Conservation (phyloP, 64 coral and sea anemone species). For the Stichodactyla helianthus region DNA sequence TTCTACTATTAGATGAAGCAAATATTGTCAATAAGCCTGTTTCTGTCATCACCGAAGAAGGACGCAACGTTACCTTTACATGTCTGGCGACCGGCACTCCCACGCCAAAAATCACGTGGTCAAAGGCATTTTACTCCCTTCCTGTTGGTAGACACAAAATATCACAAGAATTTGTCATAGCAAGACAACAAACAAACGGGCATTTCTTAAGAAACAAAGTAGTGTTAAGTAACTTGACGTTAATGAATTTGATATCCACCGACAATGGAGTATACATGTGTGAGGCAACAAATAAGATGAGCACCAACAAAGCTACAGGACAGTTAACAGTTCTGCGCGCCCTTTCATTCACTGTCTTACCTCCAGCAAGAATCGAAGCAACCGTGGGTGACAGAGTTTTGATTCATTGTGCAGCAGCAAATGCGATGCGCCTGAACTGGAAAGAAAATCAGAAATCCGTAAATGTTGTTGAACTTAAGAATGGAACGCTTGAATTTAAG, state of each 20-base stretch:
- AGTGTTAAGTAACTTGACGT: not conserved
- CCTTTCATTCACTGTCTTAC: not conserved
- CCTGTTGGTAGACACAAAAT: not conserved
- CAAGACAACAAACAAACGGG: not conserved
- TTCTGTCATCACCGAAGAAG: slow-evolving; percentile 31
- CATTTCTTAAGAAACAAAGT: not conserved
- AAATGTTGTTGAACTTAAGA: not conserved
- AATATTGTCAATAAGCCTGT: slow-evolving; percentile 2
- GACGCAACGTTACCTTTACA: slow-evolving; percentile 11
- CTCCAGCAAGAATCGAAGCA: not conserved
- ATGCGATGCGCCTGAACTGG: not conserved
- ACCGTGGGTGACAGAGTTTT: not conserved
- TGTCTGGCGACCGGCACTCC: slow-evolving; percentile 38
- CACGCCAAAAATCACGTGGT: slow-evolving; percentile 25
- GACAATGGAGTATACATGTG: slow-evolving; percentile 3
- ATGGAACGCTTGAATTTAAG: not conserved
- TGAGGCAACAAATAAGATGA: not conserved
- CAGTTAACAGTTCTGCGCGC: not conserved
- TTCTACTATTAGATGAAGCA: not conserved
- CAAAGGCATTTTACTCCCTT: slow-evolving; percentile 3
- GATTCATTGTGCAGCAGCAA: not conserved
- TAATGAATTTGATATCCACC: not conserved
- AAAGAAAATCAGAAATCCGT: not conserved
- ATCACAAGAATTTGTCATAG: not conserved
- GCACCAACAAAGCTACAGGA: not conserved